Conservation (phyloP, 2,888 invertebrate genomes). For the Empis stercorea region DNA sequence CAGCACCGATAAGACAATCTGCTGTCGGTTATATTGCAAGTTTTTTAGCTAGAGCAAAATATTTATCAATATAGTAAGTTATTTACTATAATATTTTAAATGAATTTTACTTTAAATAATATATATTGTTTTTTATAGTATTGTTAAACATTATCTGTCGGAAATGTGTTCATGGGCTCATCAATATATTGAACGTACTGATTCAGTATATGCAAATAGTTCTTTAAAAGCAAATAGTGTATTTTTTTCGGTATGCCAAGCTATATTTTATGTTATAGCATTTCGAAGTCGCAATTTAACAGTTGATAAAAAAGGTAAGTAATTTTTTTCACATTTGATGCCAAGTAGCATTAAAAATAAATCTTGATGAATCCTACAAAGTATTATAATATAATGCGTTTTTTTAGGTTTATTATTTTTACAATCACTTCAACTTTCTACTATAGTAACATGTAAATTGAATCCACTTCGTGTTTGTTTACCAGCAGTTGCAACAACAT, state of each 20-base stretch:
- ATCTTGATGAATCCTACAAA: too few species aligned
- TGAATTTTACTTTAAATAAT: neutral
- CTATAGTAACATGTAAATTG: constrained; percentile 70
- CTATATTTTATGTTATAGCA: constrained; percentile 82
- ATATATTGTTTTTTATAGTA: constrained; percentile 33
- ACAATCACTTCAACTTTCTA: constrained; percentile 68
- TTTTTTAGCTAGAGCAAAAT: constrained; percentile 55
- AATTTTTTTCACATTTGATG: neutral
- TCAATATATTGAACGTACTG: constrained; percentile 48
- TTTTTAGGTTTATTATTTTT: constrained; percentile 72
- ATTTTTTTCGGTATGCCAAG: constrained; percentile 86
- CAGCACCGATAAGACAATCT: constrained; percentile 51
- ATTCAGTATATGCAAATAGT: constrained; percentile 26
- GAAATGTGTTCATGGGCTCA: constrained; percentile 76
- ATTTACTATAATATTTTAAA: neutral
- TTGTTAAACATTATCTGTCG: constrained; percentile 49
- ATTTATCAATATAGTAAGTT: constrained; percentile 46
- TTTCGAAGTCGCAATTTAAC: constrained; percentile 80
- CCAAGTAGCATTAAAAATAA: too few species aligned
- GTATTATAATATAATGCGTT: too few species aligned
- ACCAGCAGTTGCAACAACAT: constrained; percentile 61
- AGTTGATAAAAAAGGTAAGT: constrained; percentile 60
- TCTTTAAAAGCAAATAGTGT: constrained; percentile 65
- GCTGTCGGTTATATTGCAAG: constrained; percentile 64
- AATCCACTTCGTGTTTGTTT: constrained; percentile 81